phyloP scores from a whole-genome alignment of 2,113 vertebrate genomes.

The Artemisiospiza belli region DNA sequence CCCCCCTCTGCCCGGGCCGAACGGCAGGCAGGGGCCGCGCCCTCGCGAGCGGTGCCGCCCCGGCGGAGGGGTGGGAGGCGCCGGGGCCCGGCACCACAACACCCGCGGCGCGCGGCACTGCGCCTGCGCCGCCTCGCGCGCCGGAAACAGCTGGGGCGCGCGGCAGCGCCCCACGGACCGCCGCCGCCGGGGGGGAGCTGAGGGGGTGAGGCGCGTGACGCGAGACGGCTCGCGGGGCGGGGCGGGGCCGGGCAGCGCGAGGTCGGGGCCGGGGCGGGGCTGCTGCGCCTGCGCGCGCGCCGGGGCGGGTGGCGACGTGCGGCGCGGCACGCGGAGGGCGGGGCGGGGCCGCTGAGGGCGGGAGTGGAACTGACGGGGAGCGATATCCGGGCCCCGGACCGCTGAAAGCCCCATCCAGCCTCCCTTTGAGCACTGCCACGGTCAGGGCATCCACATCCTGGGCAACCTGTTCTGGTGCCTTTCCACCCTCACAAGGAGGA shows the following conservation, averaged over 20 bases:
- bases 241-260: too few relatives aligned
- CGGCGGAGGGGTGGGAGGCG: background rate
- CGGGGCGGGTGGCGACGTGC: background rate
- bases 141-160: too few relatives aligned
- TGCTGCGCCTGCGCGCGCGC: too few relatives aligned
- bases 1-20: background rate
- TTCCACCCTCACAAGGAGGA: background rate
- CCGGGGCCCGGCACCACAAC: background rate
- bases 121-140: too few relatives aligned
- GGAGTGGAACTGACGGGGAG: fast-evolving
- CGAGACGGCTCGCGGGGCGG: too few relatives aligned
- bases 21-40: background rate
- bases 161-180: too few relatives aligned
- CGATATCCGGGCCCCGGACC: fast-evolving
- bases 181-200: too few relatives aligned
- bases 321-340: background rate
- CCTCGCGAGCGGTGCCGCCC: background rate
- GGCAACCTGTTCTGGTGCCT: background rate
- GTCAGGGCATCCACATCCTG: too few relatives aligned
- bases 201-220: too few relatives aligned
- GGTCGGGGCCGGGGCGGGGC: too few relatives aligned
- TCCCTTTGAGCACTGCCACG: fast-evolving
- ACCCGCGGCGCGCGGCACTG: background rate
- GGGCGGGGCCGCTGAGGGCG: fast-evolving
- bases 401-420: fast-evolving